A percentile compares a stretch with the other conserved stretches of the same genome.
phyloP scores from a whole-genome alignment of 1,140 invertebrate genomes.

The Anadara kagoshimensis region DNA sequence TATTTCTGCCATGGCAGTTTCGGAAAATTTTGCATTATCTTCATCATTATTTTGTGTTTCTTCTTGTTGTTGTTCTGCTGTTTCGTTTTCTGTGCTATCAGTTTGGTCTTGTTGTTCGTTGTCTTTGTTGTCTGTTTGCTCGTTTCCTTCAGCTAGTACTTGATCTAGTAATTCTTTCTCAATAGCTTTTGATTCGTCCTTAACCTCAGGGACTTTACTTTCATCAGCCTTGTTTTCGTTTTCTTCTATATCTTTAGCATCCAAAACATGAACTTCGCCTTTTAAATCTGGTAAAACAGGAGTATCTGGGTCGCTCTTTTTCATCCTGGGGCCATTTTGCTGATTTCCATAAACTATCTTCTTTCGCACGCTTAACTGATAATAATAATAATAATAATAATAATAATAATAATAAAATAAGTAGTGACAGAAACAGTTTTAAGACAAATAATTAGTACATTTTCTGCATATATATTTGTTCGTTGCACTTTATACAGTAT shows the following conservation, averaged over 20 bases:
- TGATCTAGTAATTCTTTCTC: not conserved
- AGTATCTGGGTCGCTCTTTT: constrained; percentile 44
- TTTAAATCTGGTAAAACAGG: constrained; percentile 2
- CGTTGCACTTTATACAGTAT: too few species aligned
- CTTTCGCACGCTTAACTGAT: constrained; percentile 53
- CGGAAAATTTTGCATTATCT: constrained; percentile 1
- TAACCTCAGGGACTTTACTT: not conserved
- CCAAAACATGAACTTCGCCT: not conserved
- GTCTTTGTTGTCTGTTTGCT: not conserved
- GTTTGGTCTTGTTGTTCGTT: not conserved
- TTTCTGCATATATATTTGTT: too few species aligned
- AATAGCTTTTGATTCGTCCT: not conserved
- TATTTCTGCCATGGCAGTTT: not conserved
- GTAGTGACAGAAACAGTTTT: too few species aligned
- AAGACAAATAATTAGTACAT: too few species aligned
- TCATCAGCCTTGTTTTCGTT: not conserved
- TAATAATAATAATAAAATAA: too few species aligned
- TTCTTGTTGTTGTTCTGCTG: constrained; percentile 1
- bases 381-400: too few species aligned
- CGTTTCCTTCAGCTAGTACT: not conserved
- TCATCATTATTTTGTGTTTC: not conserved
- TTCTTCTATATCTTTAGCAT: constrained; percentile 8
- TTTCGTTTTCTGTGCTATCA: not conserved
- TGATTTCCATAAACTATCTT: constrained; percentile 59
- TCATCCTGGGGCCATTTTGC: constrained; percentile 48